phyloP scores from a whole-genome alignment of 2,113 vertebrate genomes.

The Labrus mixtus region DNA sequence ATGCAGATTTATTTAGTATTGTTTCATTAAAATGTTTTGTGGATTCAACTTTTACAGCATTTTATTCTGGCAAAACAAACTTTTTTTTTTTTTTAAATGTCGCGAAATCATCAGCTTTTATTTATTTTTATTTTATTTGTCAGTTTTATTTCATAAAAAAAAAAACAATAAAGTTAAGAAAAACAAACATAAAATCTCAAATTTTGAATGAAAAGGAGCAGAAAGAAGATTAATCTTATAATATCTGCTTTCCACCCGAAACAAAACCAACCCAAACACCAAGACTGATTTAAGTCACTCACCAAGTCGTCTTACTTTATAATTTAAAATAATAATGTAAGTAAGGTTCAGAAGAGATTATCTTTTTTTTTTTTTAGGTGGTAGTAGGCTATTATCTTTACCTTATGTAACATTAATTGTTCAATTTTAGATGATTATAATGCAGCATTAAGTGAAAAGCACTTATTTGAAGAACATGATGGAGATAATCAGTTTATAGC shows the following conservation, averaged over 20 bases:
- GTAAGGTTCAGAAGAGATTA: too few relatives aligned
- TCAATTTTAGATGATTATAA: not conserved
- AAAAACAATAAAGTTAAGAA: too few relatives aligned
- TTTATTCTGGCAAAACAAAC: conserved; percentile 44
- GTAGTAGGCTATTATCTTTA: not conserved
- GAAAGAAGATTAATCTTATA: too few relatives aligned
- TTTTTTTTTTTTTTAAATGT: too few relatives aligned
- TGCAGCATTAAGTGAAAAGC: not conserved
- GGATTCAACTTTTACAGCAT: rapidly evolving
- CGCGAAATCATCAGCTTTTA: too few relatives aligned
- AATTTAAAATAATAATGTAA: too few relatives aligned
- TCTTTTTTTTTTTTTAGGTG: not conserved
- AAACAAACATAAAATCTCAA: too few relatives aligned
- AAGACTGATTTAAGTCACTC: too few relatives aligned
- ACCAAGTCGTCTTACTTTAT: too few relatives aligned
- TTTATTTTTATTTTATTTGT: too few relatives aligned
- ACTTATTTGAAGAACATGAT: not conserved
- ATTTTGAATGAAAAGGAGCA: too few relatives aligned
- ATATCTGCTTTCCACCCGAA: not conserved
- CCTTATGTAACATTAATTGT: not conserved
- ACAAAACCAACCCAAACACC: not conserved
- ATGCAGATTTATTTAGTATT: not conserved
- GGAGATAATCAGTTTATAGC: not conserved
- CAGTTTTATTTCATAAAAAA: too few relatives aligned
- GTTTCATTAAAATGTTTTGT: not conserved